Percentiles rank a stretch among this genome's conserved stretches.
Evolutionary conservation across 2,888 invertebrate genomes (phyloP).

Genomic region (Psococerastis gibbosa): DNA sequence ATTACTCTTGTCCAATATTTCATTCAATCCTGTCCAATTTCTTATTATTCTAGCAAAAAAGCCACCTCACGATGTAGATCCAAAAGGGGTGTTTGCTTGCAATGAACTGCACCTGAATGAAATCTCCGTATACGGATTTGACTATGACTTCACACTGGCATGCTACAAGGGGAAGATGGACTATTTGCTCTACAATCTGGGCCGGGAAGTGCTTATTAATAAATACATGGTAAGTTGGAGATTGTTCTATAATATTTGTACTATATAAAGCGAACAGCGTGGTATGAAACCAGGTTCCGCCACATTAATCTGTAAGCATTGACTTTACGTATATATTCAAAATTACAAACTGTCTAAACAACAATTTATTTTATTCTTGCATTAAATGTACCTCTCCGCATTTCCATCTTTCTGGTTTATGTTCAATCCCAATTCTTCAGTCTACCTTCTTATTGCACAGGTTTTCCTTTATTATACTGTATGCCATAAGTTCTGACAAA

Average conservation of each 20-base stretch:
- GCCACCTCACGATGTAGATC: conserved; percentile 68
- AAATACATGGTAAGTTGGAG: conserved; percentile 59
- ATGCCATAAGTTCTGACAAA: too few relatives aligned
- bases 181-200: conserved; percentile 75
- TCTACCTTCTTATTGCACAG: too few relatives aligned
- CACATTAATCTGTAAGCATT: background rate
- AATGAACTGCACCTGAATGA: conserved; percentile 84
- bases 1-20: background rate
- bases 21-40: background rate
- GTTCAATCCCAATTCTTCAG: too few relatives aligned
- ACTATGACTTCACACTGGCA: conserved; percentile 95
- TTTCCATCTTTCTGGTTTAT: too few relatives aligned
- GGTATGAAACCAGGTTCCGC: too few relatives aligned
- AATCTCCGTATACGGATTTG: conserved; percentile 91
- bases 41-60: conserved; percentile 50
- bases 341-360: too few relatives aligned
- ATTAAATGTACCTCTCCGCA: too few relatives aligned
- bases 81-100: conserved; percentile 82
- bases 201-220: conserved; percentile 66
- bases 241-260: background rate
- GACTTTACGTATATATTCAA: too few relatives aligned
- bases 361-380: too few relatives aligned
- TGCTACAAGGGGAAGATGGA: conserved; percentile 83
- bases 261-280: too few relatives aligned
- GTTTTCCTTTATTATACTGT: too few relatives aligned